Percentiles rank a stretch among this genome's conserved stretches.
Evolutionary conservation across 2,888 invertebrate species (phyloP).

Genomic region (Phalera bucephala): DNA sequence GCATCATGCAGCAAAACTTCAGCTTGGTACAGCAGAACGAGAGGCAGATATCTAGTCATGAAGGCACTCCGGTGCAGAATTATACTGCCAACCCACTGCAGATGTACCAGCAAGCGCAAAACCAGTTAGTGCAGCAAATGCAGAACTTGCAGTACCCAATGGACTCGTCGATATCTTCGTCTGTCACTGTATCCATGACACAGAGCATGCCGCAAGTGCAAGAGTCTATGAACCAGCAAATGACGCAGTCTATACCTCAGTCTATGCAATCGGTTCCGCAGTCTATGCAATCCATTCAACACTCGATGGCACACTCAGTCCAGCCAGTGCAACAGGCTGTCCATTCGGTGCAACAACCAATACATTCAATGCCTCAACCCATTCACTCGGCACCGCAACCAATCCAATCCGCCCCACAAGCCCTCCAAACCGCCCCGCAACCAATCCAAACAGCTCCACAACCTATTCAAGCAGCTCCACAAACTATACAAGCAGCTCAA

Average conservation of each 20-base stretch:
- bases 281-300: conserved; percentile 10
- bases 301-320: conserved; percentile 11
- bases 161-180: conserved; percentile 40
- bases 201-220: conserved; percentile 36
- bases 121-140: conserved; percentile 49
- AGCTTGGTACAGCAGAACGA: conserved; percentile 67
- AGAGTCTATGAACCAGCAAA: conserved; percentile 29
- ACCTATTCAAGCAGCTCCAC: conserved; percentile 25
- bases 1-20: conserved; percentile 66
- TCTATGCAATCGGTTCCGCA: conserved; percentile 40
- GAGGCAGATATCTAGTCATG: conserved; percentile 79
- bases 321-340: conserved; percentile 23
- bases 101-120: conserved; percentile 63
- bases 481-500: conserved; percentile 25
- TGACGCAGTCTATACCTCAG: conserved; percentile 42
- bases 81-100: conserved; percentile 72
- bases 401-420: conserved; percentile 26
- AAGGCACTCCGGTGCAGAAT: conserved; percentile 78
- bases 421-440: conserved; percentile 17
- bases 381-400: conserved; percentile 23
- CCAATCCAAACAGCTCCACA: conserved; percentile 11
- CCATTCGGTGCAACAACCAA: conserved; percentile 16
- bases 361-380: conserved; percentile 24
- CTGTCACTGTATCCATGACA: conserved; percentile 32
- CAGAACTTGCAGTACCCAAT: conserved; percentile 48